These are phyloP conservation scores for Nomada hirtipes DNA, from an alignment of 2,888 invertebrate species.

Conservation along the genomic window DNA sequence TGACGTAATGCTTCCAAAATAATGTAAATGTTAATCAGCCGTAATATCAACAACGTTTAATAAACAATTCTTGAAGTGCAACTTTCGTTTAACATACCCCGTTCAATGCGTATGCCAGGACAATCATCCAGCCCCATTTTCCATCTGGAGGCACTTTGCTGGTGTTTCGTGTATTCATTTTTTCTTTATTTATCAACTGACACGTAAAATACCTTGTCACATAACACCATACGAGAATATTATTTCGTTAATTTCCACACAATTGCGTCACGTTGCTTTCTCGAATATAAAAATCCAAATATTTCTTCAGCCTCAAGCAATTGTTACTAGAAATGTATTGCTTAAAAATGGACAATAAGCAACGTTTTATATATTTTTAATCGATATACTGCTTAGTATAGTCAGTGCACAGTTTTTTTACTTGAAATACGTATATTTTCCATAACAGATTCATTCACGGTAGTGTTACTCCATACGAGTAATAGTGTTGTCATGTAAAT, in stretches of 20 bases:
- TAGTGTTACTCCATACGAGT: background rate
- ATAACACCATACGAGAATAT: background rate
- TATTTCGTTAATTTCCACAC: background rate
- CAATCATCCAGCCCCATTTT: slow-evolving; percentile 89
- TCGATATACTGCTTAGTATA: no score
- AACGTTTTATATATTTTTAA: no score
- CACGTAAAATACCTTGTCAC: background rate
- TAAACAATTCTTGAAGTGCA: background rate
- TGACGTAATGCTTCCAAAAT: no score
- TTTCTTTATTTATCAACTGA: background rate
- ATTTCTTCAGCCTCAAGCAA: background rate
- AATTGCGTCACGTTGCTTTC: background rate
- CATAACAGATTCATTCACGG: no score
- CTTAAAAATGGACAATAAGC: no score
- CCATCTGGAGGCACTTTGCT: slow-evolving; percentile 86
- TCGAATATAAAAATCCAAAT: background rate
- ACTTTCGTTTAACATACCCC: slow-evolving; percentile 83
- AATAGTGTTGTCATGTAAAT: background rate
- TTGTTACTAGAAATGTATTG: no score
- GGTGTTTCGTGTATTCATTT: slow-evolving; percentile 25
- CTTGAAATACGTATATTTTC: background rate
- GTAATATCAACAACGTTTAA: background rate
- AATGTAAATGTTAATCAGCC: no score
- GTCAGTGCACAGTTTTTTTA: background rate
- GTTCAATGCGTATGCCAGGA: slow-evolving; percentile 86